A percentile compares a stretch with the other conserved stretches of the same genome.
These are phyloP conservation scores for Tromatobia lineatoria DNA, from an alignment of 2,888 invertebrate genomes.

Conservation along the genomic window DNA sequence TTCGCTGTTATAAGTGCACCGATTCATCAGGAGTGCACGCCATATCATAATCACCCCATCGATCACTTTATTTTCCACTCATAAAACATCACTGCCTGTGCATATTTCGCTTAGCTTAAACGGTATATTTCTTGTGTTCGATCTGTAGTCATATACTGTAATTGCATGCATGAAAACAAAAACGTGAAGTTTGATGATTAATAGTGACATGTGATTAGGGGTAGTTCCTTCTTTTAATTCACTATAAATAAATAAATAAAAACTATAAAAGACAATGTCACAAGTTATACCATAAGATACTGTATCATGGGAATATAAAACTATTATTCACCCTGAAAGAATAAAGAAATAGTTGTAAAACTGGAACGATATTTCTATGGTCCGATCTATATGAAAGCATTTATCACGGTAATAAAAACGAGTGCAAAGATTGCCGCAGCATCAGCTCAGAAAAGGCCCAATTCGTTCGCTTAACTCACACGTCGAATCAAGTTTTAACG, in stretches of 20 bases:
- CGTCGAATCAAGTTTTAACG: constrained; percentile 20
- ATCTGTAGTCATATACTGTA: constrained; percentile 59
- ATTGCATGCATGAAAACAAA: constrained; percentile 31
- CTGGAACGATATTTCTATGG: background rate
- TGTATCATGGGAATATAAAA: background rate
- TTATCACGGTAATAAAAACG: constrained; percentile 4
- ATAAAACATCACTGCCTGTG: constrained; percentile 66
- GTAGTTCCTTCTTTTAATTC: background rate
- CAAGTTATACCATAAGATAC: background rate
- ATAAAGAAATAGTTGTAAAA: background rate
- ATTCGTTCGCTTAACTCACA: constrained; percentile 18
- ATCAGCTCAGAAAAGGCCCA: constrained; percentile 11
- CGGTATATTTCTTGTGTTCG: constrained; percentile 65
- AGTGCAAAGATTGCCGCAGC: constrained; percentile 11
- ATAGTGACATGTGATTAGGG: constrained; percentile 44
- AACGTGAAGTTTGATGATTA: constrained; percentile 19
- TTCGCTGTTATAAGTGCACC: constrained; percentile 10
- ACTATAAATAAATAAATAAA: background rate
- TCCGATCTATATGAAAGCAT: background rate
- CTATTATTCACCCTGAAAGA: background rate
- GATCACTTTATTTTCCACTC: constrained; percentile 5
- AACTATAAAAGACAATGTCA: background rate
- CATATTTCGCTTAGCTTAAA: constrained; percentile 71
- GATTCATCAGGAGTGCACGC: constrained; percentile 42
- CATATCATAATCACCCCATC: constrained; percentile 29